Percentiles rank a stretch among this genome's conserved stretches.
Conservation (phyloP, 2,888 invertebrate species). For the Nomada ferruginata region DNA sequence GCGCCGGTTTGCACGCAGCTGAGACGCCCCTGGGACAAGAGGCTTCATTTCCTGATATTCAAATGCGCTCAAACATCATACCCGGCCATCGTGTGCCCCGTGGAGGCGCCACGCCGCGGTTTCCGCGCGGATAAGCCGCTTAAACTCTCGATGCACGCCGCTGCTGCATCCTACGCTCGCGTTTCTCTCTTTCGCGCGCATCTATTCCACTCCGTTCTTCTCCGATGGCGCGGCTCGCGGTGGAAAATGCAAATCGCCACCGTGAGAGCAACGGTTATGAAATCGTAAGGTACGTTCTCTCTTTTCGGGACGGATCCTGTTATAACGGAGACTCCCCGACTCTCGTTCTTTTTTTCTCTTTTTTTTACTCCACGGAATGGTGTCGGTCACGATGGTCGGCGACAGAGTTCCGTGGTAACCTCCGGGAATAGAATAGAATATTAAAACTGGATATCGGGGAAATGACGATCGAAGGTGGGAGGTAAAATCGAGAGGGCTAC, state of each 20-base stretch:
- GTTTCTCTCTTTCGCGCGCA: not conserved
- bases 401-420: not conserved
- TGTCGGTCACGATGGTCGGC: not conserved
- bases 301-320: not conserved
- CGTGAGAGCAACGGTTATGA: conserved; percentile 59
- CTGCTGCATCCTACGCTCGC: conserved; percentile 19
- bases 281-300: conserved; percentile 48
- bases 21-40: conserved; percentile 74
- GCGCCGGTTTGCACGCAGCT: conserved; percentile 40
- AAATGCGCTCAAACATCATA: conserved; percentile 83
- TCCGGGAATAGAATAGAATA: not conserved
- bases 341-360: not conserved
- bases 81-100: conserved; percentile 67
- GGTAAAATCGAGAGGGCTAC: not conserved
- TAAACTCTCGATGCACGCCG: conserved; percentile 42
- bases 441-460: conserved; percentile 31
- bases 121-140: conserved; percentile 71
- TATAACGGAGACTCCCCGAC: not conserved
- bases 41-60: conserved; percentile 84
- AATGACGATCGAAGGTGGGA: not conserved
- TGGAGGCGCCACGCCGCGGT: conserved; percentile 68
- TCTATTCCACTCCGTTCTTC: not conserved
- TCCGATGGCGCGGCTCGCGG: conserved; percentile 4
- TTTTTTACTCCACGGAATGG: not conserved
- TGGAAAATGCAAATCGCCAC: conserved; percentile 74